These are phyloP conservation scores for Bolinopsis microptera DNA, from an alignment of 37 sponge, comb jelly and placozoan species.

Conservation along the genomic window DNA sequence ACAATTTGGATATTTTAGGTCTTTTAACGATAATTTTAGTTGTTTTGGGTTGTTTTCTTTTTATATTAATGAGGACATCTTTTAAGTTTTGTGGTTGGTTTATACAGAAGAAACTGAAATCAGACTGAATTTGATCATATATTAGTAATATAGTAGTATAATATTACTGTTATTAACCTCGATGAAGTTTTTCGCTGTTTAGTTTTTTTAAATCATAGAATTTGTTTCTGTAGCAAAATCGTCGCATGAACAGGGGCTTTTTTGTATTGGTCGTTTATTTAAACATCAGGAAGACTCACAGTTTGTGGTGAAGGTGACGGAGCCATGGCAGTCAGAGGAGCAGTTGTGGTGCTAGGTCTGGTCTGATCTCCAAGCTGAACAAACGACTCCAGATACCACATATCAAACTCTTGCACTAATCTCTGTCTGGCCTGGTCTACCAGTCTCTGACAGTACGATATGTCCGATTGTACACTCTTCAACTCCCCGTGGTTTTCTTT, in stretches of 20 bases:
- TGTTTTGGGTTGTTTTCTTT: neutral
- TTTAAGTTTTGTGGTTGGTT: too few species aligned
- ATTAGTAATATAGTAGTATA: too few species aligned
- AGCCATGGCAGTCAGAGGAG: slow-evolving; percentile 65
- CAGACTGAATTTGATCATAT: too few species aligned
- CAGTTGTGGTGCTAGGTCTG: slow-evolving; percentile 51
- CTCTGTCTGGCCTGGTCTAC: slow-evolving; percentile 79
- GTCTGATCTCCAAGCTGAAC: slow-evolving; percentile 61
- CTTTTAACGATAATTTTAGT: neutral
- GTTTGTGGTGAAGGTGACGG: slow-evolving; percentile 58
- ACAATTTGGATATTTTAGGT: slow-evolving; percentile 13
- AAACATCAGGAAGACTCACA: too few species aligned
- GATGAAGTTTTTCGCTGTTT: too few species aligned
- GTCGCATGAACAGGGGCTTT: too few species aligned
- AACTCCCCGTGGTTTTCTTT: slow-evolving; percentile 68
- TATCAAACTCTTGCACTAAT: slow-evolving; percentile 85
- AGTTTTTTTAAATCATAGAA: too few species aligned
- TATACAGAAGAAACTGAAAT: too few species aligned
- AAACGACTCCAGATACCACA: slow-evolving; percentile 78
- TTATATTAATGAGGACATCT: too few species aligned
- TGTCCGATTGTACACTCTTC: slow-evolving; percentile 69
- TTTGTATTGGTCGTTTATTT: too few species aligned
- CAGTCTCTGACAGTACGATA: slow-evolving; percentile 79
- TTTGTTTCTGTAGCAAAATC: too few species aligned
- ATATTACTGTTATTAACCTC: too few species aligned